Conservation (phyloP, 2,797 vertebrate genomes). For the Semaprochilodus insignis region DNA sequence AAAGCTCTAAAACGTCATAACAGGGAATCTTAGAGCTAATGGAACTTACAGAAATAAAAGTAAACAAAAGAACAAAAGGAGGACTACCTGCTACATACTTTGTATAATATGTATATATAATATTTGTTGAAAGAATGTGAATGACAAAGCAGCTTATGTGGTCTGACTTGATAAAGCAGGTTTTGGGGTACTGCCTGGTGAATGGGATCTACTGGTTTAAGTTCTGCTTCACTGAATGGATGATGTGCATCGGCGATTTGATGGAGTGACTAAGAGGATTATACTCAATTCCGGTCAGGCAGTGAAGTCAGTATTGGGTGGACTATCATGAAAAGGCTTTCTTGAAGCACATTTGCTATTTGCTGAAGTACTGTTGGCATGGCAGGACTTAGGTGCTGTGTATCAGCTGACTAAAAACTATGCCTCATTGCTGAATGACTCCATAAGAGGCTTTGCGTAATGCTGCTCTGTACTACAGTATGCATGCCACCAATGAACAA, state of each 20-base stretch:
- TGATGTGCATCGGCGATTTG: constrained; percentile 22
- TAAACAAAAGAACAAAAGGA: not conserved
- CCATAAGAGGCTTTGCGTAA: constrained; percentile 74
- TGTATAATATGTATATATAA: too few species aligned
- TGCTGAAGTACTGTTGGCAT: constrained; percentile 24
- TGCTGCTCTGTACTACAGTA: constrained; percentile 61
- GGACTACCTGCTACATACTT: not conserved
- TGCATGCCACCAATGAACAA: constrained; percentile 57
- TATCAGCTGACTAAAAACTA: constrained; percentile 66
- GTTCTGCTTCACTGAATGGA: constrained; percentile 14
- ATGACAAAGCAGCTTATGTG: not conserved
- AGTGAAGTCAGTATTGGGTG: constrained; percentile 43
- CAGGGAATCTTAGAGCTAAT: not conserved
- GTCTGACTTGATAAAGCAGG: not conserved
- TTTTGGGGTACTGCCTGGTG: not conserved
- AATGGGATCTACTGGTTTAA: not conserved
- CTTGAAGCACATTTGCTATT: constrained; percentile 8
- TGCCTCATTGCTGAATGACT: constrained; percentile 62
- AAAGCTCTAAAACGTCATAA: not conserved
- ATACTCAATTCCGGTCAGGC: constrained; percentile 15
- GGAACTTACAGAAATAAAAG: too few species aligned
- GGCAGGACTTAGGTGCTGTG: constrained; percentile 51
- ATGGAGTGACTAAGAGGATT: constrained; percentile 43
- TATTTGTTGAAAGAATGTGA: not conserved
- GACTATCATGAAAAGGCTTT: constrained; percentile 38